Conservation (phyloP, 2,888 invertebrate species). For the Pomacea canaliculata region DNA sequence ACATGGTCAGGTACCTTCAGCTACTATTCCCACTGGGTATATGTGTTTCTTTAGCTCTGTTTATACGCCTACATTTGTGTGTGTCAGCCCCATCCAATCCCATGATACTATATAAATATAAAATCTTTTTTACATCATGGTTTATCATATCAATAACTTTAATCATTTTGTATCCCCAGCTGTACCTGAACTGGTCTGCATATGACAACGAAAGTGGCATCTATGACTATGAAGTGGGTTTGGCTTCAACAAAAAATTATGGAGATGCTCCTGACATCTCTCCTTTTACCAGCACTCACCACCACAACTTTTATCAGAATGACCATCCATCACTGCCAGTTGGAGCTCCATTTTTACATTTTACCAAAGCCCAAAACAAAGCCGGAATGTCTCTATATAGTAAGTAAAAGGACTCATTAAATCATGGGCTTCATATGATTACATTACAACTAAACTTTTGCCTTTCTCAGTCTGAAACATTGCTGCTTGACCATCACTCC, state of each 20-base stretch:
- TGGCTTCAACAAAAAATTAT: constrained; percentile 35
- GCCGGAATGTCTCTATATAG: constrained; percentile 34
- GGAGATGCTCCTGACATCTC: constrained; percentile 40
- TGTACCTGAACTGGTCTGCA: constrained; percentile 47
- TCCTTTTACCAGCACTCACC: constrained; percentile 39
- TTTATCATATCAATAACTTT: background rate
- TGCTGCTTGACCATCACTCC: too few species aligned
- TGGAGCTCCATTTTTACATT: constrained; percentile 47
- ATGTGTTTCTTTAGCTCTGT: too few species aligned
- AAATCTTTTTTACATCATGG: too few species aligned
- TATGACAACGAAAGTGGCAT: constrained; percentile 39
- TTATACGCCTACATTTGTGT: too few species aligned
- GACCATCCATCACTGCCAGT: constrained; percentile 44
- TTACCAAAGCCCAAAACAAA: constrained; percentile 47
- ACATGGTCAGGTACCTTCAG: too few species aligned
- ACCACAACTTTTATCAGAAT: constrained; percentile 38
- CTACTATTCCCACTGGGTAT: too few species aligned
- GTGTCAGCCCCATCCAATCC: too few species aligned
- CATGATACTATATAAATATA: too few species aligned
- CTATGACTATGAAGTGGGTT: constrained; percentile 45
- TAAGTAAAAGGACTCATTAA: constrained; percentile 19
- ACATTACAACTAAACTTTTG: too few species aligned
- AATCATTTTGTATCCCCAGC: constrained; percentile 18
- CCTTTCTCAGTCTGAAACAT: too few species aligned
- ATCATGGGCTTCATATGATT: too few species aligned